Evolutionary conservation across 2,888 invertebrate genomes (phyloP).

Genomic region (Cerceris ruficornis): DNA sequence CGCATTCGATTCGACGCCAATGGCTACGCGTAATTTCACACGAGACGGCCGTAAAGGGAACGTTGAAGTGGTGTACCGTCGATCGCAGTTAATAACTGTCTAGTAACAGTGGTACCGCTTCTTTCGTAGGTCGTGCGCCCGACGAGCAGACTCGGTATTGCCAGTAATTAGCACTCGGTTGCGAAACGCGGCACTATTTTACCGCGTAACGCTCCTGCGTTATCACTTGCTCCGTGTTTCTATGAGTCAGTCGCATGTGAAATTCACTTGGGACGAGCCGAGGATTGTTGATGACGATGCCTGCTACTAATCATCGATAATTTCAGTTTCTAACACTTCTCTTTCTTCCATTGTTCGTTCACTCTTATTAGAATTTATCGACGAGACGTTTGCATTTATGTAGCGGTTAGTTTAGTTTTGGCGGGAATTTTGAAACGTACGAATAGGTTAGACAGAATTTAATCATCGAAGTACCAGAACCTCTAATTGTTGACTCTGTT

Average conservation of each 20-base stretch:
- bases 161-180: conserved; percentile 48
- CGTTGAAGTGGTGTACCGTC: conserved; percentile 54
- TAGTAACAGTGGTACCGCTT: conserved; percentile 51
- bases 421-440: too few species aligned
- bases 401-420: too few species aligned
- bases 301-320: too few species aligned
- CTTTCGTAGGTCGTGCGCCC: conserved; percentile 37
- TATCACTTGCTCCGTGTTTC: conserved; percentile 18
- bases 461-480: too few species aligned
- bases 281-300: too few species aligned
- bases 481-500: too few species aligned
- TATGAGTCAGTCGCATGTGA: conserved; percentile 18
- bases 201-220: conserved; percentile 17
- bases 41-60: conserved; percentile 53
- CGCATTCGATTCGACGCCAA: conserved; percentile 36
- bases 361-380: too few species aligned
- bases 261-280: neutral
- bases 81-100: conserved; percentile 64
- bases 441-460: too few species aligned
- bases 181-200: conserved; percentile 37
- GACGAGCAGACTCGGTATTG: conserved; percentile 11
- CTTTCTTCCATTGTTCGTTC: too few species aligned
- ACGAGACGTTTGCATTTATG: too few species aligned
- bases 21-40: conserved; percentile 55
- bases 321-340: too few species aligned